phyloP scores from a whole-genome alignment of 2,797 vertebrate species.

The Odontamblyopus lacepedii region DNA sequence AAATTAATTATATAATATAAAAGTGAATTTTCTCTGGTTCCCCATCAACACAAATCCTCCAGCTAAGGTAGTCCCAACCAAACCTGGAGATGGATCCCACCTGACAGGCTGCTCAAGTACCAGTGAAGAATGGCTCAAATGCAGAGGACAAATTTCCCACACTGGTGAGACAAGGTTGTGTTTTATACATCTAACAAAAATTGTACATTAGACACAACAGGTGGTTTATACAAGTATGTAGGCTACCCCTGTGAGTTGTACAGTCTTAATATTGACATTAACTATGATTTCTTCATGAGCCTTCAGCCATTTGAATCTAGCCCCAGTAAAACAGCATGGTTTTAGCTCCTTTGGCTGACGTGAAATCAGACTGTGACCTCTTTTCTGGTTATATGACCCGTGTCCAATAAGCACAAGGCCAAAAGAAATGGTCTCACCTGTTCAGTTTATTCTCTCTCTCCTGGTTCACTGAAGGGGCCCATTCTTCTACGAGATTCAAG shows the following conservation, averaged over 20 bases:
- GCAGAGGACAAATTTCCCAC: too few species aligned
- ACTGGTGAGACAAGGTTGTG: not conserved
- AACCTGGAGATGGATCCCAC: too few species aligned
- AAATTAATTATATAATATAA: too few species aligned
- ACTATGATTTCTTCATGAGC: not conserved
- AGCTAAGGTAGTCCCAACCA: too few species aligned
- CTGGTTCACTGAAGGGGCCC: conserved; percentile 11
- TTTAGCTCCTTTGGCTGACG: conserved; percentile 49
- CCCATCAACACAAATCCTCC: not conserved
- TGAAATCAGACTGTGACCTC: conserved; percentile 58
- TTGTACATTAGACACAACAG: too few species aligned
- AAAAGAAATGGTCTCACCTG: conserved; percentile 62
- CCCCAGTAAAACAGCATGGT: conserved; percentile 55
- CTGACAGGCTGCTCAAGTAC: not conserved
- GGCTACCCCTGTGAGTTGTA: not conserved
- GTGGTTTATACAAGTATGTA: not conserved
- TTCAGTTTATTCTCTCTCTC: conserved; percentile 44
- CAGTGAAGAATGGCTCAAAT: too few species aligned
- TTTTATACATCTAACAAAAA: not conserved
- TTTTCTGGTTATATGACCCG: conserved; percentile 58
- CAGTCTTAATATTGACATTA: not conserved
- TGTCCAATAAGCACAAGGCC: conserved; percentile 53
- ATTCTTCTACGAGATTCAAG: conserved; percentile 13
- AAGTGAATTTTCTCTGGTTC: not conserved
- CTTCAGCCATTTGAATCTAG: conserved; percentile 23